Evolutionary conservation across 2,888 invertebrate species (phyloP).

Genomic region (Nymphalis polychloros): DNA sequence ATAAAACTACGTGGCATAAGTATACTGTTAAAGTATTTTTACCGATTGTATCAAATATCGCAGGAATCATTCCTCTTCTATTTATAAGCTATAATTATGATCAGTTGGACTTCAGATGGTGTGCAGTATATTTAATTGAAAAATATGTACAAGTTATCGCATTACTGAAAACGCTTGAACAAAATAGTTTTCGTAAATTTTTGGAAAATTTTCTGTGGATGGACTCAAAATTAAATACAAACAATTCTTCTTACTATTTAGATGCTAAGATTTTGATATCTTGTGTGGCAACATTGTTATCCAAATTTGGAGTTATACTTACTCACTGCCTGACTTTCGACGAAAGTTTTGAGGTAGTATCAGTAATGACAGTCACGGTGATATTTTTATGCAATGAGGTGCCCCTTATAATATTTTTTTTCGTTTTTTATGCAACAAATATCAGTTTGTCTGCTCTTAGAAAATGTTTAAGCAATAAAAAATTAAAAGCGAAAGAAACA

Average conservation of each 20-base stretch:
- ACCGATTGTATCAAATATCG: background rate
- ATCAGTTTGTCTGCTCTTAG: constrained; percentile 3
- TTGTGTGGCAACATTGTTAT: background rate
- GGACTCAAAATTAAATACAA: background rate
- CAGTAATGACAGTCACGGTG: too few relatives aligned
- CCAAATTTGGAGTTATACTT: background rate
- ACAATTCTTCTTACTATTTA: background rate
- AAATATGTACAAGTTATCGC: background rate
- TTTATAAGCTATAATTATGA: background rate
- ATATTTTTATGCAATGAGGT: background rate
- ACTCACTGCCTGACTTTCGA: background rate
- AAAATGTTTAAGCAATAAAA: constrained; percentile 3
- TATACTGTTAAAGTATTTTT: too few relatives aligned
- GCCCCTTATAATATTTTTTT: background rate
- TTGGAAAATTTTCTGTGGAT: background rate
- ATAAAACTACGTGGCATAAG: too few relatives aligned
- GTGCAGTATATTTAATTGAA: background rate
- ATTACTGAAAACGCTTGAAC: background rate
- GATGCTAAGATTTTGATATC: constrained; percentile 11
- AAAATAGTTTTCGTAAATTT: background rate
- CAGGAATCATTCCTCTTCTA: background rate
- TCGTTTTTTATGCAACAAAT: background rate
- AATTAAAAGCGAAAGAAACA: background rate
- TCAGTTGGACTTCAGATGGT: background rate
- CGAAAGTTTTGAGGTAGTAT: too few relatives aligned